These are phyloP conservation scores for Pipistrellus pipistrellus DNA, from an alignment of 2,797 vertebrate species.

Conservation along the genomic window DNA sequence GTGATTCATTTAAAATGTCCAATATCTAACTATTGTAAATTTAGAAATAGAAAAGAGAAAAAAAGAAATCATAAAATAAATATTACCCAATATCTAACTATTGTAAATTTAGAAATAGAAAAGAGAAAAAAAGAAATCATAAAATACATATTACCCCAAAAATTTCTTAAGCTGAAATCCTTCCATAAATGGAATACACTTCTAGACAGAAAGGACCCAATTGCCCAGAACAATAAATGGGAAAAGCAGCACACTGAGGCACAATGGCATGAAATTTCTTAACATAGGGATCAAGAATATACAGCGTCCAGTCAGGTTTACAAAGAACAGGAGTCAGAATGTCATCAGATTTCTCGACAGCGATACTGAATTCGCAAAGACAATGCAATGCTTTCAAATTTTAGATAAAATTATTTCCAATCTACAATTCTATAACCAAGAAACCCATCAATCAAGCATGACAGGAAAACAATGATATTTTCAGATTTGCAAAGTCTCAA, in stretches of 20 bases:
- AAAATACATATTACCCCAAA: not conserved
- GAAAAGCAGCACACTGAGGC: not conserved
- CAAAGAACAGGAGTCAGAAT: not conserved
- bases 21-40: not conserved
- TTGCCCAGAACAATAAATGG: not conserved
- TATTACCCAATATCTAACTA: not conserved
- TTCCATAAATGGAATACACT: not conserved
- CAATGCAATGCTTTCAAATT: not conserved
- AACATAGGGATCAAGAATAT: not conserved
- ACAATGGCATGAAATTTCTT: not conserved
- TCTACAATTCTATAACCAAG: not conserved
- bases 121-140: not conserved
- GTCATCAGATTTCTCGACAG: not conserved
- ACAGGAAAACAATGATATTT: not conserved
- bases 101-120: not conserved
- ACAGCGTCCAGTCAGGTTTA: not conserved
- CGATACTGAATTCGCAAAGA: not conserved
- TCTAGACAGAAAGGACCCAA: not conserved
- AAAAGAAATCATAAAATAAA: not conserved
- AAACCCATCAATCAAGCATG: not conserved
- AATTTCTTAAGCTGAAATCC: not conserved
- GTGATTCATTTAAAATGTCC: not conserved
- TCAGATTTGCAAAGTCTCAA: constrained; percentile 21
- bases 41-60: not conserved
- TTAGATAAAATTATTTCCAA: not conserved